Conservation (phyloP, 2,888 invertebrate genomes). For the Hecatera dysodea region DNA sequence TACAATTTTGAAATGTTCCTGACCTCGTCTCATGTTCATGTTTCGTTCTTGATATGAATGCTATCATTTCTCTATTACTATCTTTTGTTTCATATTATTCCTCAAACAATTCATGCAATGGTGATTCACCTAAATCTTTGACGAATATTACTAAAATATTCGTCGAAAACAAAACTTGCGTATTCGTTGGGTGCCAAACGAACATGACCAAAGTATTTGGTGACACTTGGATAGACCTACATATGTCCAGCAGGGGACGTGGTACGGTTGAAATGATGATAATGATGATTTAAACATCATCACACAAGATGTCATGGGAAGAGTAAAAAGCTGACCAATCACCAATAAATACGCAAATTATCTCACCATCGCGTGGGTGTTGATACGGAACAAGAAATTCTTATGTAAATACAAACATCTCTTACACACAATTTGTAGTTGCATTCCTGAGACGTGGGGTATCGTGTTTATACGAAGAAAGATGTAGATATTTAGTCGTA, state of each 20-base stretch:
- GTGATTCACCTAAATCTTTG: not conserved
- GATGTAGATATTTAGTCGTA: slow-evolving; percentile 13
- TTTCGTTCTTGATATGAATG: not conserved
- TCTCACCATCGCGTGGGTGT: slow-evolving; percentile 38
- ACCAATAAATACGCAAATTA: slow-evolving; percentile 25
- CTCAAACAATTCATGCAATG: not conserved
- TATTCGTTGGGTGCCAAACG: no score
- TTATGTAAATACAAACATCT: slow-evolving; percentile 50
- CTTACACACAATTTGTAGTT: slow-evolving; percentile 11
- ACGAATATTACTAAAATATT: not conserved
- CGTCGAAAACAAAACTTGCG: no score
- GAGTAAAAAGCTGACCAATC: not conserved
- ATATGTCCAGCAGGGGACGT: no score
- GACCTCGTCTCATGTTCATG: not conserved
- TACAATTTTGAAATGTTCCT: no score
- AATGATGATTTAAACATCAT: no score
- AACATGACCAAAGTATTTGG: no score
- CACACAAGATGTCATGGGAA: no score
- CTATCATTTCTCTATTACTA: not conserved
- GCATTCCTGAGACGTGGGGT: slow-evolving; percentile 11
- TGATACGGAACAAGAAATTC: slow-evolving; percentile 45
- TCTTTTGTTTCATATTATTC: not conserved
- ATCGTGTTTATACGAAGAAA: slow-evolving; percentile 9
- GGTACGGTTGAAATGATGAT: no score
- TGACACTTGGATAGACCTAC: no score